Evolutionary conservation across 1,140 invertebrate species (phyloP), one percentile per base, ranked within the genome.

Genomic region (Calephelis nemesis): DNA sequence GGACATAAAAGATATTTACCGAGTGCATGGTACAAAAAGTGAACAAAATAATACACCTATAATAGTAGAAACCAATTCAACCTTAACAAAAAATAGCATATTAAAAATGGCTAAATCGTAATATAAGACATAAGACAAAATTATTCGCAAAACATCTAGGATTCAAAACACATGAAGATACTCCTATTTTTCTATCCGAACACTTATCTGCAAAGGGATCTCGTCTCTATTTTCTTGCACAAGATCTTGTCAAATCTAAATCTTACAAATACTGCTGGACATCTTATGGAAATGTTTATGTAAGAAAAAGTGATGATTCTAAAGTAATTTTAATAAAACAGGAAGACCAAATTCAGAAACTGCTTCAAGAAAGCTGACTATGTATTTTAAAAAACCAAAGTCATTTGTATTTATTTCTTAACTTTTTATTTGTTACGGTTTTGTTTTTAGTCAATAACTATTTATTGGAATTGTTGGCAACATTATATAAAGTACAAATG

Each of bases 121-220:
- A 69, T 63, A 54, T 68, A 10, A 68, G 39, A 40, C 47, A 68
- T 12, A 63, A 68, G 52, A 52, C 13, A 2, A 63, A 68, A 52
- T 52, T 68, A 42, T 40, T 30, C 15, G 47, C 60, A 5, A 15
- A 68, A 50, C 67, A 63, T 12, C 11, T 63, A 11, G 62, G 67
- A 45, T 68, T 68, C 50, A 58, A 42, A 7, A 69, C 63, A 12
- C 49, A 47, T 39, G 67, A 68, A 42, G 63, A 65, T 5, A 65
- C 52, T 1, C 68, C 68, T 12, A 62, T 70, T 9, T 70, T 65
- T 45, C 7, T 70, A 0, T 65, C 63, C 1, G 45, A 65, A 10
- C 63, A 70, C 40, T 39, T 70, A 9, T 65, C 68, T 11, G 63
- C 68, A 13, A 65, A 70, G 15, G 68, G 52, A 7, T 64, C 68